Percentiles rank a stretch among this genome's conserved stretches.
Evolutionary conservation across 2,797 vertebrate species (phyloP).

Genomic region (Pseudomugil gertrudae): DNA sequence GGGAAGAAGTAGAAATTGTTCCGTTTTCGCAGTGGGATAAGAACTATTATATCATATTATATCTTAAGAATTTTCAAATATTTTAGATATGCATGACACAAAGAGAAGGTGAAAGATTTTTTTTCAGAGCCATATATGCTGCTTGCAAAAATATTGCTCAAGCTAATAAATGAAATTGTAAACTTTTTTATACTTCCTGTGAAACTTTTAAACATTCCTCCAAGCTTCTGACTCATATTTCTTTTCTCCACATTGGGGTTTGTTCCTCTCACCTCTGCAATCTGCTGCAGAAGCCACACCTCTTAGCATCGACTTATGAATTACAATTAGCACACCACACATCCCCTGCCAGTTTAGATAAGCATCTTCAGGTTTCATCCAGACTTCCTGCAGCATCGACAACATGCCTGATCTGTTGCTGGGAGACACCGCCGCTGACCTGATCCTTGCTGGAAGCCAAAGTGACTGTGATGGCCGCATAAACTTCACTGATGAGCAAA

Average conservation of each 20-base stretch:
- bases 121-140: background rate
- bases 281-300: conserved; percentile 44
- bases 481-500: conserved; percentile 47
- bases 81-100: background rate
- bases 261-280: conserved; percentile 35
- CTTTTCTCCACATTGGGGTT: conserved; percentile 5
- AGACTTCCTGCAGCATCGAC: conserved; percentile 43
- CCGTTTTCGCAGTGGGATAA: conserved; percentile 26
- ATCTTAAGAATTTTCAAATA: background rate
- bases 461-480: conserved; percentile 15
- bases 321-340: conserved; percentile 65
- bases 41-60: conserved; percentile 15
- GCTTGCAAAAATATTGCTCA: conserved; percentile 2
- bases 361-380: conserved; percentile 53
- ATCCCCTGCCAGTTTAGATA: conserved; percentile 53
- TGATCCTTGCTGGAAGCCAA: conserved; percentile 17
- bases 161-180: conserved; percentile 21
- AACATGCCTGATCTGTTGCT: conserved; percentile 51
- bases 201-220: conserved; percentile 26
- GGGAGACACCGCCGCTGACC: conserved; percentile 48
- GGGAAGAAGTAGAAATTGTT: conserved; percentile 50
- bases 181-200: background rate
- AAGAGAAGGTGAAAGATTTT: too few relatives aligned
- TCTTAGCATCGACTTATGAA: conserved; percentile 58
- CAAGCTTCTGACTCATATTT: conserved; percentile 4